Conservation (phyloP, 2,888 invertebrate genomes). For the Allygus modestus region DNA sequence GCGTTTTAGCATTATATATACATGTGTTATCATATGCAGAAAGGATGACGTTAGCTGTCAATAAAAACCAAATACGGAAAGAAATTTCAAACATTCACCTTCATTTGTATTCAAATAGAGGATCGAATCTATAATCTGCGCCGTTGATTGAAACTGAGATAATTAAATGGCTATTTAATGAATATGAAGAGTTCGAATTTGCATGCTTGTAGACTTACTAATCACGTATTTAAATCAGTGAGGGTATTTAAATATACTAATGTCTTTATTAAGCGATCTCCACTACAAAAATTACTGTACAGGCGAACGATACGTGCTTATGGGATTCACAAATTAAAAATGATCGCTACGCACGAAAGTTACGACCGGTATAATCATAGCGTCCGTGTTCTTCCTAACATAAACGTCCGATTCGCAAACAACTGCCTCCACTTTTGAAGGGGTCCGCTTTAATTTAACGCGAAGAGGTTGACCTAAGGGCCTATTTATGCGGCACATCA, state of each 20-base stretch:
- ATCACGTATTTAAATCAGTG: constrained; percentile 3
- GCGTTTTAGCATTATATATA: too few species aligned
- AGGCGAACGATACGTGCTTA: neutral
- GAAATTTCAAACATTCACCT: neutral
- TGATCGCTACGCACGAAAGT: constrained; percentile 1
- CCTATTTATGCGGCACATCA: constrained; percentile 25
- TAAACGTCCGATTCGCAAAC: constrained; percentile 28
- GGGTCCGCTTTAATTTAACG: neutral
- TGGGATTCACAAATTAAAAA: constrained; percentile 19
- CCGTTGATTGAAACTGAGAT: constrained; percentile 4
- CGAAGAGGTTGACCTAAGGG: neutral
- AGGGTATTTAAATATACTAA: constrained; percentile 41
- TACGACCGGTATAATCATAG: constrained; percentile 13
- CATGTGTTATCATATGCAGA: too few species aligned
- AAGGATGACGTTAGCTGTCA: neutral
- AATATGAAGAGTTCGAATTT: constrained; percentile 1
- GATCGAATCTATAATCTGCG: neutral
- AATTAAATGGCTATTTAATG: constrained; percentile 31
- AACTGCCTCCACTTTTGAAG: constrained; percentile 15
- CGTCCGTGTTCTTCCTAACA: neutral
- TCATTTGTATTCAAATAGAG: constrained; percentile 1
- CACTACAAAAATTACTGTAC: neutral
- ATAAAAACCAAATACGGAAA: constrained; percentile 8
- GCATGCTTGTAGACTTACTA: constrained; percentile 15
- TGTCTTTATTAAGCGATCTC: constrained; percentile 30